A percentile compares a stretch with the other conserved stretches of the same genome.
Conservation (phyloP, 2,797 vertebrate species). For the Danionella dracula region DNA sequence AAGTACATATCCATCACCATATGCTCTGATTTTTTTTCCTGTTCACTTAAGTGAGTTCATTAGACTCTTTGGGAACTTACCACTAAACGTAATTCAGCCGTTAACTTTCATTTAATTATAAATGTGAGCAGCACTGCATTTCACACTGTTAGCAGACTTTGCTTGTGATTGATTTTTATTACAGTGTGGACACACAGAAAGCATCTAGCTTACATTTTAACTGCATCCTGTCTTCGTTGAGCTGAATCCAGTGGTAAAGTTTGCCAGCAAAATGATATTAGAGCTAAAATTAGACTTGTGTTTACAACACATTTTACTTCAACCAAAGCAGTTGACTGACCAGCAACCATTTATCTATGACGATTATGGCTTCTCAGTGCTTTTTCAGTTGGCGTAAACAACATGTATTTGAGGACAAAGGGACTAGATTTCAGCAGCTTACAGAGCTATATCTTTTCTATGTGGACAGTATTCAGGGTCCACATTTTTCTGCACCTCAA, state of each 20-base stretch:
- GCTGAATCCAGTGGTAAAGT: neutral
- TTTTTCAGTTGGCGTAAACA: no score
- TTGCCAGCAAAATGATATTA: neutral
- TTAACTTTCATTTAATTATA: slow-evolving; percentile 81
- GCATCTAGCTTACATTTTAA: slow-evolving; percentile 1
- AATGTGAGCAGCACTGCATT: slow-evolving; percentile 63
- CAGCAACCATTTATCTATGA: no score
- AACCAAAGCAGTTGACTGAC: no score
- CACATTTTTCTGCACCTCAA: no score
- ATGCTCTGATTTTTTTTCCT: neutral
- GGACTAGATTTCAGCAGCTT: no score
- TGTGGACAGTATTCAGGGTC: no score
- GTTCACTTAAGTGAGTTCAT: neutral
- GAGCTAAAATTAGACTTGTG: neutral
- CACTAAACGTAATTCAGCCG: slow-evolving; percentile 60
- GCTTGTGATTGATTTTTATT: slow-evolving; percentile 65
- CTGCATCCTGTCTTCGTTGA: neutral
- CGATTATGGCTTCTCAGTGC: no score
- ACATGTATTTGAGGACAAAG: no score
- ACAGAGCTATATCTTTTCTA: no score
- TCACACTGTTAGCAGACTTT: slow-evolving; percentile 53
- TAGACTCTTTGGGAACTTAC: neutral
- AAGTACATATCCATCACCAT: neutral
- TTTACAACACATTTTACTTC: neutral
- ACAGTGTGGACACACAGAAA: slow-evolving; percentile 42